Conservation (phyloP, 2,888 invertebrate species). For the Silvanus unidentatus region DNA sequence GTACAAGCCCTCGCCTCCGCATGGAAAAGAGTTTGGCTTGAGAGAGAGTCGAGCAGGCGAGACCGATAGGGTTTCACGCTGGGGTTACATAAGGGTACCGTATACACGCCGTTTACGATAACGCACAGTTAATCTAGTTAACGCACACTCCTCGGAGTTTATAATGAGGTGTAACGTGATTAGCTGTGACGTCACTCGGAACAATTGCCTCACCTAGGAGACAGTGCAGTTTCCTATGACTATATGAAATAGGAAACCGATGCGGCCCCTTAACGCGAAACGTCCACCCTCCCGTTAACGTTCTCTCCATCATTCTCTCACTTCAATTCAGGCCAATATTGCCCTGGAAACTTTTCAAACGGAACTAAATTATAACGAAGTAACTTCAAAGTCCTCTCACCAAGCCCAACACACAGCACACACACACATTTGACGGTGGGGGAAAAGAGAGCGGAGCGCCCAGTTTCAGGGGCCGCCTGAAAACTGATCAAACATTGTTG, state of each 20-base stretch:
- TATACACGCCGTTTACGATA: slow-evolving; percentile 14
- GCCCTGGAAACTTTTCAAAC: slow-evolving; percentile 35
- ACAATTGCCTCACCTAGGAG: slow-evolving; percentile 51
- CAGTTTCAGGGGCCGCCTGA: slow-evolving; percentile 11
- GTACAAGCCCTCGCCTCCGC: no score
- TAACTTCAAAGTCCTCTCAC: slow-evolving; percentile 37
- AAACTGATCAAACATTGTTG: slow-evolving; percentile 19
- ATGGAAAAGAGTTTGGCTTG: no score
- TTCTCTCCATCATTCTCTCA: background rate
- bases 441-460: no score
- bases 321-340: slow-evolving; percentile 14
- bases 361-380: slow-evolving; percentile 41
- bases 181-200: slow-evolving; percentile 49
- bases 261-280: no score
- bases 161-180: slow-evolving; percentile 52
- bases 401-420: no score
- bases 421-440: background rate
- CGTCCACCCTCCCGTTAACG: slow-evolving; percentile 12
- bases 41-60: no score
- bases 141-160: slow-evolving; percentile 37
- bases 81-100: no score
- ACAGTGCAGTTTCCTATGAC: slow-evolving; percentile 22
- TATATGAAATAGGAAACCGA: slow-evolving; percentile 29
- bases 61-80: no score
- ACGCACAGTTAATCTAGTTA: slow-evolving; percentile 36